phyloP scores from a whole-genome alignment of 53 echinoderm and acorn worm species.

The Echinometra lucunter region DNA sequence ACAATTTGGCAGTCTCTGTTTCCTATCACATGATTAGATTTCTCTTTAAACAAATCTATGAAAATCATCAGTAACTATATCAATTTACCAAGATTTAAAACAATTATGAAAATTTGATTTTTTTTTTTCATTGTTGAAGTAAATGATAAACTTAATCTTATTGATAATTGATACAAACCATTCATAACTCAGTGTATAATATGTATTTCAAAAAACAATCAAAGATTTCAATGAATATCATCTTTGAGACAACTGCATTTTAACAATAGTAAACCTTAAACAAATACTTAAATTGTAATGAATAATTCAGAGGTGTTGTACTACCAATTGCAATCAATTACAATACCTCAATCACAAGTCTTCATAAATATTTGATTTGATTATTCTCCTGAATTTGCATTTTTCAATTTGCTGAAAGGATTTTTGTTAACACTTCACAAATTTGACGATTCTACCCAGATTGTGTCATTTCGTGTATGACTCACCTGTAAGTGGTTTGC shows the following conservation, averaged over 20 bases:
- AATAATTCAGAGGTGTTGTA: background rate
- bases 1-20: background rate
- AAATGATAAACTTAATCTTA: no score
- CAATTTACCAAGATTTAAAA: background rate
- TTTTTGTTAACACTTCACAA: background rate
- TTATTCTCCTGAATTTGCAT: background rate
- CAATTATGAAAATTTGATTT: background rate
- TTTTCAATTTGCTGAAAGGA: background rate
- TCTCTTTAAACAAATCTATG: background rate
- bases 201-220: background rate
- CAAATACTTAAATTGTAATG: background rate
- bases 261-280: no score
- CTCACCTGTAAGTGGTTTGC: slow-evolving; percentile 1
- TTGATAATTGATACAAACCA: no score
- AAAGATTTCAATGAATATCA: background rate
- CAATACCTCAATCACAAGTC: background rate
- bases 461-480: background rate
- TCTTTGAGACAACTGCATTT: background rate
- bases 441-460: background rate
- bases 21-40: background rate
- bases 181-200: no score
- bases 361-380: slow-evolving; percentile 6
- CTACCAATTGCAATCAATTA: background rate
- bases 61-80: no score
- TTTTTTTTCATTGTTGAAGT: background rate